A percentile compares a stretch with the other conserved stretches of the same genome.
These are phyloP conservation scores for Spermophilus dauricus DNA, from an alignment of 2,113 vertebrate species.

Conservation along the genomic window DNA sequence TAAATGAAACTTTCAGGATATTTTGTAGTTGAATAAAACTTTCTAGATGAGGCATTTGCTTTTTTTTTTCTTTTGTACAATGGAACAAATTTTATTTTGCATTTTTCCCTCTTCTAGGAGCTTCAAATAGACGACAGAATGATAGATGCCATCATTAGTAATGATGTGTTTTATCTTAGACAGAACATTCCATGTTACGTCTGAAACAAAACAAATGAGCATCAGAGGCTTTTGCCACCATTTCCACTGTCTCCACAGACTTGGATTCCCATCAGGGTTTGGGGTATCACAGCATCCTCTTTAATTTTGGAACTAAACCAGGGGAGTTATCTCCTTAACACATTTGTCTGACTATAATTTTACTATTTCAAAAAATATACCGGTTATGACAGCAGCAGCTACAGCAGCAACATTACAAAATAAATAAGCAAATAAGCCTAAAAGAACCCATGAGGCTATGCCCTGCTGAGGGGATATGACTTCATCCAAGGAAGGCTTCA, in stretches of 20 bases:
- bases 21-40: slow-evolving; percentile 60
- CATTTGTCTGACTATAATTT: not conserved
- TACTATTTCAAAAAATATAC: not conserved
- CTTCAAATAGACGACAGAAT: not conserved
- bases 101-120: not conserved
- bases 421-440: not conserved
- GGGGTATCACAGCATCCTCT: accelerated
- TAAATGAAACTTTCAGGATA: slow-evolving; percentile 60
- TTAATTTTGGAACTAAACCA: accelerated
- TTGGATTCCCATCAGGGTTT: too few relatives aligned
- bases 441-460: not conserved
- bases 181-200: not conserved
- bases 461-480: not conserved
- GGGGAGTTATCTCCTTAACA: too few relatives aligned
- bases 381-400: not conserved
- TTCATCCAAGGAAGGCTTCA: not conserved
- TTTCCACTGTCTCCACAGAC: too few relatives aligned
- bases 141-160: not conserved
- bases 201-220: not conserved
- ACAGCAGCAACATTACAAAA: not conserved
- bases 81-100: not conserved
- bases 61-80: not conserved
- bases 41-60: slow-evolving; percentile 42
- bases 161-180: not conserved
- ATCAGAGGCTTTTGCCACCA: accelerated